These are phyloP conservation scores for Himalopsyche japonica DNA, from an alignment of 2,888 invertebrate genomes.

Conservation along the genomic window DNA sequence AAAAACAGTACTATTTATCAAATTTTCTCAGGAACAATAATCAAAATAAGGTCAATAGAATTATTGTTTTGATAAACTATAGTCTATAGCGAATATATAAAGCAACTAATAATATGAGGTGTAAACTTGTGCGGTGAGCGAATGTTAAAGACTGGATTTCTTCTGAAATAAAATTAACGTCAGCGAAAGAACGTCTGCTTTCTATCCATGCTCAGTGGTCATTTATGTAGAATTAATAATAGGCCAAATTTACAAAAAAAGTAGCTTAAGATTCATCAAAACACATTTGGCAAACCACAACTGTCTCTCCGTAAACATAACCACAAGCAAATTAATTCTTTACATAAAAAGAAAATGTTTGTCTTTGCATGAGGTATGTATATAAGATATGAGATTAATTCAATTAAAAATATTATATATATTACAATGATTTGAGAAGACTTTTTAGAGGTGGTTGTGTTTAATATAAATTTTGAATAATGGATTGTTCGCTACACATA, in stretches of 20 bases:
- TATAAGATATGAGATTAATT: too few relatives aligned
- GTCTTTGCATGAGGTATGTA: too few relatives aligned
- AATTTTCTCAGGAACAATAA: too few relatives aligned
- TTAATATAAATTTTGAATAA: too few relatives aligned
- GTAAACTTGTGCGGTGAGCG: neutral
- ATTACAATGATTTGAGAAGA: too few relatives aligned
- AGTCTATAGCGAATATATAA: neutral
- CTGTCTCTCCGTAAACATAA: neutral
- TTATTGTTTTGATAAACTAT: neutral
- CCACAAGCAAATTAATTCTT: neutral
- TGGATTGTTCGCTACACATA: too few relatives aligned
- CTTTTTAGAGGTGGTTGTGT: too few relatives aligned
- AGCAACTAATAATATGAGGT: neutral
- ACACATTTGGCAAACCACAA: neutral
- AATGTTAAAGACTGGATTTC: neutral
- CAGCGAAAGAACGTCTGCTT: neutral
- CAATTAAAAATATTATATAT: too few relatives aligned
- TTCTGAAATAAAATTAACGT: neutral
- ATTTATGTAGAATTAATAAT: neutral
- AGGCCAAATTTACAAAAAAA: neutral
- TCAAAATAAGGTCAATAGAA: neutral
- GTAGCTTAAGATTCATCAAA: neutral
- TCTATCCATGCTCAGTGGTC: neutral
- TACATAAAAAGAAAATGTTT: too few relatives aligned
- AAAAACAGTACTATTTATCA: too few relatives aligned